These are phyloP conservation scores for Muntiacus muntjak DNA, from an alignment of 2,113 vertebrate species.

Conservation along the genomic window DNA sequence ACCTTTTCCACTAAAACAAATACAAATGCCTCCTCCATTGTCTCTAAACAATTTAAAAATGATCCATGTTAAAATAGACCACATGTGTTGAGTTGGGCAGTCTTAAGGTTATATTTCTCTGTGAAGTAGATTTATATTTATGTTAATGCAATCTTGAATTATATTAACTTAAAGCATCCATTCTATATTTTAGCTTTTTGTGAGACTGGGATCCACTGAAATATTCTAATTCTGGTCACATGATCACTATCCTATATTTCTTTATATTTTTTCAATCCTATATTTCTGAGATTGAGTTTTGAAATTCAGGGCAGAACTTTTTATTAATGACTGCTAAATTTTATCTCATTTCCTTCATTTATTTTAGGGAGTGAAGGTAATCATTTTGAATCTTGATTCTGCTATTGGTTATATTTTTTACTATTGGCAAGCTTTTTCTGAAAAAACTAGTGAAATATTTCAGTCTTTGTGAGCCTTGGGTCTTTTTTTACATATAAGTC, in stretches of 20 bases:
- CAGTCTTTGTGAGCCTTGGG: background rate
- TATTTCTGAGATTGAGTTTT: background rate
- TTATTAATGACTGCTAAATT: background rate
- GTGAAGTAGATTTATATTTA: background rate
- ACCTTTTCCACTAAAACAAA: background rate
- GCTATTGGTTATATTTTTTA: background rate
- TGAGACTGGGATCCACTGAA: background rate
- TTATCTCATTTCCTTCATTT: background rate
- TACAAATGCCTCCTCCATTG: background rate
- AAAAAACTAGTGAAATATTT: constrained; percentile 2
- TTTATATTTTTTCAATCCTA: background rate
- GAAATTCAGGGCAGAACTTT: background rate
- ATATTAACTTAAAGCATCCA: background rate
- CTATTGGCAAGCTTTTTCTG: background rate
- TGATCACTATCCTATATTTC: background rate
- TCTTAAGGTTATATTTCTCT: background rate
- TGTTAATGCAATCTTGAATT: background rate
- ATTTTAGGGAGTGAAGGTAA: background rate
- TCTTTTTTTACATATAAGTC: background rate
- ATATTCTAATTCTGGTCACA: background rate
- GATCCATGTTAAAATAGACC: background rate
- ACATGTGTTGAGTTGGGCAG: background rate
- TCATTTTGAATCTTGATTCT: constrained; percentile 11
- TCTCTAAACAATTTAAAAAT: background rate
- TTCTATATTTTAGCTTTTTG: background rate